These are phyloP conservation scores for Chaunax sp. DNA, from an alignment of 2,797 vertebrate genomes.

Conservation along the genomic window DNA sequence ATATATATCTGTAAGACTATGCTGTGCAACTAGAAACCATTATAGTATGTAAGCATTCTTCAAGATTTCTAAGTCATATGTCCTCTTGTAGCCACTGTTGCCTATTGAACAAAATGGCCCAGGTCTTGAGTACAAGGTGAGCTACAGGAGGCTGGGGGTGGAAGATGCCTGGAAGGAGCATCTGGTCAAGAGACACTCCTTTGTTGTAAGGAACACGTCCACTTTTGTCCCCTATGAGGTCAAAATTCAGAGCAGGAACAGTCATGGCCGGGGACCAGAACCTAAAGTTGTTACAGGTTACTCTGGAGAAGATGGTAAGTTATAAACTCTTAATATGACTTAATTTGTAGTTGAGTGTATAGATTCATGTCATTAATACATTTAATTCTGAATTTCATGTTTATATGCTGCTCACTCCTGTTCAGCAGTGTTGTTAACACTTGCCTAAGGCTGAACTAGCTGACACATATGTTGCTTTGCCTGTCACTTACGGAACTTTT, in stretches of 20 bases:
- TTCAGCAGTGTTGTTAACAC: constrained; percentile 8
- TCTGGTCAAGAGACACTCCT: constrained; percentile 85
- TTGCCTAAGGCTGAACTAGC: not conserved
- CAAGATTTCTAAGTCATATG: constrained; percentile 12
- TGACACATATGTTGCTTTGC: constrained; percentile 5
- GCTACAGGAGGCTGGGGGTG: constrained; percentile 87
- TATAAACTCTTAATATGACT: not conserved
- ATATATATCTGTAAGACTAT: not conserved
- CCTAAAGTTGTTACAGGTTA: constrained; percentile 88
- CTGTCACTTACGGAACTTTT: constrained; percentile 39
- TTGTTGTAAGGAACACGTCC: constrained; percentile 87
- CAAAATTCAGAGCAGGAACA: constrained; percentile 91
- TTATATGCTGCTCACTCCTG: not conserved
- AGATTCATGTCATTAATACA: not conserved
- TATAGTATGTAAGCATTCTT: not conserved
- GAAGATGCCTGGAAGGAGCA: constrained; percentile 88
- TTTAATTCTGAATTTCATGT: constrained; percentile 1
- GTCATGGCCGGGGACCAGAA: constrained; percentile 89
- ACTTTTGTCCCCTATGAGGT: constrained; percentile 94
- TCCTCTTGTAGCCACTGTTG: constrained; percentile 85
- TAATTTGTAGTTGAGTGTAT: not conserved
- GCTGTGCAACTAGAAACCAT: not conserved
- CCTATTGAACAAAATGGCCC: constrained; percentile 90
- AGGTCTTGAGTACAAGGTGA: constrained; percentile 92
- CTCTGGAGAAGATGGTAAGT: constrained; percentile 96